Conservation (phyloP, 2,888 invertebrate genomes). For the Diachrysia chrysitis region DNA sequence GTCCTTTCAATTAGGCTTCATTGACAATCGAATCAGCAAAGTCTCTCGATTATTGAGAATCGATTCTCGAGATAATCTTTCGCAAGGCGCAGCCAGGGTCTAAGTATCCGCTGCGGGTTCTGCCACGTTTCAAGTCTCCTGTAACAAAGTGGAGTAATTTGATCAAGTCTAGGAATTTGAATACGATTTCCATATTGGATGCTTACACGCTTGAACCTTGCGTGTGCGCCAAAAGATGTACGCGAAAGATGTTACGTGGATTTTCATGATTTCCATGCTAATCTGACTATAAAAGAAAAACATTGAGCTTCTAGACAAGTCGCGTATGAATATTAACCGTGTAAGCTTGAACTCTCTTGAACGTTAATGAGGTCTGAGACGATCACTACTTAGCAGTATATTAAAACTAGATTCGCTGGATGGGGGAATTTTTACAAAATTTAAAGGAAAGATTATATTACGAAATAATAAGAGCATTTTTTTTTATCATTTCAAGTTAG, state of each 20-base stretch:
- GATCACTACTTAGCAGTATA: not conserved
- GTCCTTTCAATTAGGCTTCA: conserved; percentile 17
- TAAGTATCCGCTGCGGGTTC: conserved; percentile 56
- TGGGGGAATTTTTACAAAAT: no score
- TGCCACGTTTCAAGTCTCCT: conserved; percentile 60
- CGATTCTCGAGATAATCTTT: conserved; percentile 46
- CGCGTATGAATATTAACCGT: conserved; percentile 30
- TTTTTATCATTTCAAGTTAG: not conserved
- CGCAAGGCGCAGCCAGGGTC: conserved; percentile 31
- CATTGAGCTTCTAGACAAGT: conserved; percentile 25
- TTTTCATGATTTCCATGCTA: conserved; percentile 38
- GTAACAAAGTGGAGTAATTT: conserved; percentile 68
- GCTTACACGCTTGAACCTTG: conserved; percentile 56
- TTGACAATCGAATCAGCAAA: conserved; percentile 33
- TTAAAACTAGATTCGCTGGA: not conserved
- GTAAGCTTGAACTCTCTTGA: not conserved
- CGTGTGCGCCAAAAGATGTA: conserved; percentile 54
- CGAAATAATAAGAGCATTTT: not conserved
- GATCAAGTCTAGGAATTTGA: conserved; percentile 66
- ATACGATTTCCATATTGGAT: conserved; percentile 64
- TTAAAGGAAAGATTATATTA: no score
- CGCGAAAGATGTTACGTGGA: conserved; percentile 49
- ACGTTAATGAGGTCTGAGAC: conserved; percentile 1
- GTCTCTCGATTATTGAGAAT: conserved; percentile 43
- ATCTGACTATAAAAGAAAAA: conserved; percentile 48